Evolutionary conservation across 2,888 invertebrate species (phyloP), one percentile per base, ranked within the genome.

Genomic region (Dermolepida albohirtum): DNA sequence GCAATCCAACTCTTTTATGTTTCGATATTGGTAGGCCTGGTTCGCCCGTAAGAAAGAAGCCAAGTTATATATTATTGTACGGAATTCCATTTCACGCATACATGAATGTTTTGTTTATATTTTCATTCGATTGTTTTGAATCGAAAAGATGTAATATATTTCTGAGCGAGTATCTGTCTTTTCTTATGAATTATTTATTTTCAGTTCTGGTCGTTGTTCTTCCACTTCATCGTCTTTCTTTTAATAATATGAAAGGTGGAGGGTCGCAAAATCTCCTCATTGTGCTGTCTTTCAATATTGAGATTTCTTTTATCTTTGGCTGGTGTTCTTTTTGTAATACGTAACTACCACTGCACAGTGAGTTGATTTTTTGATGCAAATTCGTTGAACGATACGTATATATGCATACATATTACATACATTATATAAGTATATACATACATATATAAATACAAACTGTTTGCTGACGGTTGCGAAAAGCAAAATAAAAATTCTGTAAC

Each of bases 101-200:
- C 64, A 64, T 68, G 64, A 68, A 68, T 64, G 68, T 49, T 63
- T 50, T 63, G 54, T 63, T 67, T 63, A 67, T 63, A 59, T 67
- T 68, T 62, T 52, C 55, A 54, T 65, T 17, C 57, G 51, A 65
- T 55, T 65, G 68, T 68, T 65, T 52, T 51, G 64, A 65, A 65
- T 52, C 59, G 59, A 62, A 62, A 47, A 43, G 47, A 41, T 62
- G 49, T 52, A 66, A 59, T 69, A 69, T 69, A 69, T 69, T 69
- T 69, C 44, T 52, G 66, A 57, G 27, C 55, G 34, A 47, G 59
- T 62, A 62, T 62, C 59, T 47, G 59, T 62, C 59, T 62, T 49
- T 34, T 34, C 65, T 65, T 66, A 69, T 69, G 65, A 65, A 69
- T 69, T 66, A 69, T 69, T 69, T 57, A 69, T 50, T 52, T 51